Evolutionary conservation across 2,888 invertebrate genomes (phyloP).

Genomic region (Pedicia rivosa): DNA sequence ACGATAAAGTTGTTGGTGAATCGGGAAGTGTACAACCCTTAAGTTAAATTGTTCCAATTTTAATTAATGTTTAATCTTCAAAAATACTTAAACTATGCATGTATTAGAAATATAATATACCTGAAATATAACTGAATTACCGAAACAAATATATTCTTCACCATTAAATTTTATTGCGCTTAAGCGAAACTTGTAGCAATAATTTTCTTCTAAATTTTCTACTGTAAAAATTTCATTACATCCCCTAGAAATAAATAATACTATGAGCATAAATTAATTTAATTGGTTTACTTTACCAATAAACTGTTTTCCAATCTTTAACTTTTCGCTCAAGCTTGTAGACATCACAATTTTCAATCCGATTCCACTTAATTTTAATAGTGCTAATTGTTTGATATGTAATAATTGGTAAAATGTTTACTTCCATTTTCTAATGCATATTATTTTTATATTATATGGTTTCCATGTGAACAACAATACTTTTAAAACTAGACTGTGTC

Average conservation of each 20-base stretch:
- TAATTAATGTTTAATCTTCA: background rate
- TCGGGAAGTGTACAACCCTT: slow-evolving; percentile 23
- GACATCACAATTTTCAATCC: slow-evolving; percentile 18
- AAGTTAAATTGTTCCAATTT: background rate
- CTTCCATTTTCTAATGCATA: background rate
- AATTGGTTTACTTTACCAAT: slow-evolving; percentile 17
- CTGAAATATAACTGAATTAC: slow-evolving; percentile 15
- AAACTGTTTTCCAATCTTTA: slow-evolving; percentile 22
- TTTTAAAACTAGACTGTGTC: too few species aligned
- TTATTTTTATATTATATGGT: background rate
- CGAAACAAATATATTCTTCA: slow-evolving; percentile 8
- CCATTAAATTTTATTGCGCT: slow-evolving; percentile 18
- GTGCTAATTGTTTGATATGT: slow-evolving; percentile 20
- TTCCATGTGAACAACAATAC: too few species aligned
- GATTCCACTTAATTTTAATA: slow-evolving; percentile 22
- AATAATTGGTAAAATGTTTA: background rate
- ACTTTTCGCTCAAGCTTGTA: slow-evolving; percentile 24
- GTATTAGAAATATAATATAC: background rate
- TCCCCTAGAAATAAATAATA: slow-evolving; percentile 1
- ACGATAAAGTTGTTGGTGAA: slow-evolving; percentile 21
- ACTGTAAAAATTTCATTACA: slow-evolving; percentile 12
- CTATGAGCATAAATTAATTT: background rate
- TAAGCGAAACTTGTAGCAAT: slow-evolving; percentile 23
- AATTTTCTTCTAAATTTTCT: slow-evolving; percentile 24
- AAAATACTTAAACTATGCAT: background rate